Base-by-base conservation (phyloP, 2,888 invertebrate species). In the Zaprionus lineosus region DNA sequence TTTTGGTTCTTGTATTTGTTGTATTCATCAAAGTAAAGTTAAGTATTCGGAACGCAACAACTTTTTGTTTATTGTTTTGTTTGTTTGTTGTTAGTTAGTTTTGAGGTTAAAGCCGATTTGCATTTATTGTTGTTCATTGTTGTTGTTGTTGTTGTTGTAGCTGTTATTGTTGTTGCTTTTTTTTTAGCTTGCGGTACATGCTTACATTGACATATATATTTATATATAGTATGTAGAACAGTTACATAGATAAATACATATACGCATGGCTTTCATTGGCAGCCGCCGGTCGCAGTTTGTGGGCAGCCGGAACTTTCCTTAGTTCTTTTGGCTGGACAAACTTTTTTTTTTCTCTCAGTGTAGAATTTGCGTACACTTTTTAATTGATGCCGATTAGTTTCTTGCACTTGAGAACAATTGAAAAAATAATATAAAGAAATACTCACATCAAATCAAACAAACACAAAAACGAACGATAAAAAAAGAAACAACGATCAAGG, bases 11-110 rank as follows among this genome's bases (percentile, higher is more conserved):
- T 53, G 57, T 61, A 50, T 19, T 48, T 41, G 61, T 71, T 79
- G 81, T 82, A 59, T 71, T 78, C 77, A 62, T 77, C 52, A 84
- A 64, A 81, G 64, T 74, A 62, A 77, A 81, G 77, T 67, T 83
- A 84, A 84, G 62, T 68, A 67, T 69, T 74, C 51, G 83, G 28
- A 67, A 73, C 75, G 71, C 83, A 74, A 78, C 74, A 69, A 74
- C 74, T 52, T 59, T 57, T 57, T 61, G 18, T 43, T 34, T 6
- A 15, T 37, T 26, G 39, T 36, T 58, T 40, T 24, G 26, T 24
- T 21, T 29, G 31, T 52, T 56, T 59, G 39, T 39, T 51, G 57
- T 67, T 53, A 24, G 18, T 53, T 48, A 34, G 44, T 53, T 48
- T 37, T 46, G 6, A n/a, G 24, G 24, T 24, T 24, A 24, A n/a